A percentile compares a stretch with the other conserved stretches of the same genome.
phyloP scores from a whole-genome alignment of 2,888 invertebrate genomes.

The Dolichomitus sp. region DNA sequence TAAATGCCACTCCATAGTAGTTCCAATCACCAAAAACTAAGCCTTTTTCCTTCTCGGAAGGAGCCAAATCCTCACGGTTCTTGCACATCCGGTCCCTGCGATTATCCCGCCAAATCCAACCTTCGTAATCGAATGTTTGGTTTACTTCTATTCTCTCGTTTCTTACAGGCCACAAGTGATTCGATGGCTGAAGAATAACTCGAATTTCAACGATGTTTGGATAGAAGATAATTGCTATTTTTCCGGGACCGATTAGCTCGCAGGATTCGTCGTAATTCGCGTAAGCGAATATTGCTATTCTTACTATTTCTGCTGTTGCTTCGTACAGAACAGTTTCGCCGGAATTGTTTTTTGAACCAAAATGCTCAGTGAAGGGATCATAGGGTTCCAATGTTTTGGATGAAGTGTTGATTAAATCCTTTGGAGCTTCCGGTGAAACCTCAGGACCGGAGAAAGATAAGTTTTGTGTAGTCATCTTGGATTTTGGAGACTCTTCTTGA shows the following conservation, averaged over 20 bases:
- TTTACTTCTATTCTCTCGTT: neutral
- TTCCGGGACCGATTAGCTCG: conserved; percentile 11
- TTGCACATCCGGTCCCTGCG: conserved; percentile 7
- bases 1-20: neutral
- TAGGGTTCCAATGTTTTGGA: neutral
- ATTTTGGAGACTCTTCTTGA: neutral
- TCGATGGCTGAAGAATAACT: conserved; percentile 4
- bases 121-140: neutral
- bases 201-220: neutral
- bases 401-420: neutral
- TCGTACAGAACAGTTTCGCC: conserved; percentile 2
- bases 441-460: neutral
- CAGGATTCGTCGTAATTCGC: conserved; percentile 20
- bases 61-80: neutral
- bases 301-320: neutral
- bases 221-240: conserved; percentile 22
- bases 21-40: conserved; percentile 3
- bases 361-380: neutral
- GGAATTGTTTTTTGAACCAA: neutral
- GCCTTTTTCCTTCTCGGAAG: neutral
- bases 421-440: neutral
- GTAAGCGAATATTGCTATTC: conserved; percentile 17
- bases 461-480: neutral
- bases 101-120: conserved; percentile 16
- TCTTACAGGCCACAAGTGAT: conserved; percentile 12